Conservation (phyloP, 2,797 vertebrate species). For the Crenichthys baileyi region DNA sequence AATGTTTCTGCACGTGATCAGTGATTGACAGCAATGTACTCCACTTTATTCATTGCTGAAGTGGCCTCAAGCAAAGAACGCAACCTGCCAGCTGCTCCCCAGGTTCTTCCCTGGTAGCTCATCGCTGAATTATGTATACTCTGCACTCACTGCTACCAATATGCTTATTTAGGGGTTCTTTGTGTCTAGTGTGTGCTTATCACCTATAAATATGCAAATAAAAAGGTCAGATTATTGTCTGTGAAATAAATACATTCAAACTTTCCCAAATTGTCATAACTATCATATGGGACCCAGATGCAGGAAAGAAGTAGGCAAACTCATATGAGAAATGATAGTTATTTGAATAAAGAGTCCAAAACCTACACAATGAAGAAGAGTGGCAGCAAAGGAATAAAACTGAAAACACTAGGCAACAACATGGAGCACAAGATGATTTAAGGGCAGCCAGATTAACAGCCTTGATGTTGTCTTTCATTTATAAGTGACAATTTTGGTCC, state of each 20-base stretch:
- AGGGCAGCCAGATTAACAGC: background rate
- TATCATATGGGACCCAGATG: background rate
- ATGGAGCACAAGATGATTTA: background rate
- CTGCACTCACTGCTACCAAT: background rate
- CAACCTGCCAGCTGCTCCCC: background rate
- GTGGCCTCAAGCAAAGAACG: background rate
- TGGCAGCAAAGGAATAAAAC: background rate
- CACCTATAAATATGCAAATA: background rate
- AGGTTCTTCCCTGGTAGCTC: background rate
- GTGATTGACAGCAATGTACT: background rate
- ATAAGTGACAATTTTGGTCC: background rate
- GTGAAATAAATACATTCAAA: background rate
- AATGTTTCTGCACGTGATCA: background rate
- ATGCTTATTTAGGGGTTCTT: background rate
- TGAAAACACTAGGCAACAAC: background rate
- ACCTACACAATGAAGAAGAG: background rate
- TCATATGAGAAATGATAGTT: background rate
- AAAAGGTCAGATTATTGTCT: background rate
- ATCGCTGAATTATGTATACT: background rate
- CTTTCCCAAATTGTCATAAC: background rate
- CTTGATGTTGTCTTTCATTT: background rate
- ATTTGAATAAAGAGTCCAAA: background rate
- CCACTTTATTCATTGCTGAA: background rate
- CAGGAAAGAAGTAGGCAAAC: background rate
- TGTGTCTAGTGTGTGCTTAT: background rate